Percentiles rank a stretch among this genome's conserved stretches.
Conservation (phyloP, 2,888 invertebrate genomes). For the Drosophila villosipedis region DNA sequence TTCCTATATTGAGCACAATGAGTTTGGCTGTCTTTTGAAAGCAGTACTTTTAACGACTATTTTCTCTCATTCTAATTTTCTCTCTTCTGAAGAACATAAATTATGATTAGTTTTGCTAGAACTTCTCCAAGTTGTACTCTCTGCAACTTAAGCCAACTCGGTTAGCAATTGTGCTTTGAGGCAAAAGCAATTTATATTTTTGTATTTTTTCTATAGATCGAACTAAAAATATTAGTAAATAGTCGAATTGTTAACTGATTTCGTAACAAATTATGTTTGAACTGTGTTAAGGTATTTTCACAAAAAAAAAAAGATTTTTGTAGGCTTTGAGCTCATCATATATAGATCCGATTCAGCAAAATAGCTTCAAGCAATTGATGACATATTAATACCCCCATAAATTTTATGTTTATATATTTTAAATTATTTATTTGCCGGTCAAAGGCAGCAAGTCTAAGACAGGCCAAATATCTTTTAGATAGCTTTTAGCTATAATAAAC, state of each 20-base stretch:
- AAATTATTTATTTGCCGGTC: not conserved
- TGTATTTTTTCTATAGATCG: not conserved
- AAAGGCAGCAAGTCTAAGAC: not conserved
- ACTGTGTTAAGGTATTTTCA: not conserved
- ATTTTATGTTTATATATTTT: not conserved
- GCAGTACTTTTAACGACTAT: not conserved
- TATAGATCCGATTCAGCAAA: not conserved
- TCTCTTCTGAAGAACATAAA: not conserved
- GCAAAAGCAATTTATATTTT: not conserved
- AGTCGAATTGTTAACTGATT: not conserved
- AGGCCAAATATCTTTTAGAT: rapidly evolving
- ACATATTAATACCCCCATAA: rapidly evolving
- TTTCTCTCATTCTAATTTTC: not conserved
- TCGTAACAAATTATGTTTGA: not conserved
- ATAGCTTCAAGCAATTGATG: not conserved
- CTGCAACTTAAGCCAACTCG: not conserved
- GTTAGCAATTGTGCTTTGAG: not conserved
- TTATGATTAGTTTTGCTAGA: not conserved
- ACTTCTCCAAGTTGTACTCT: not conserved
- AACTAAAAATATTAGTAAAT: not conserved
- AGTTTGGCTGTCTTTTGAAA: not conserved
- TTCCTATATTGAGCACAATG: not conserved
- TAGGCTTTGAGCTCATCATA: not conserved
- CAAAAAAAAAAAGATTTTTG: not conserved
- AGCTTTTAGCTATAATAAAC: not conserved